Evolutionary conservation across 2,888 invertebrate genomes (phyloP), one percentile per base, ranked within the genome.

Genomic region (Drosophila infuscata): DNA sequence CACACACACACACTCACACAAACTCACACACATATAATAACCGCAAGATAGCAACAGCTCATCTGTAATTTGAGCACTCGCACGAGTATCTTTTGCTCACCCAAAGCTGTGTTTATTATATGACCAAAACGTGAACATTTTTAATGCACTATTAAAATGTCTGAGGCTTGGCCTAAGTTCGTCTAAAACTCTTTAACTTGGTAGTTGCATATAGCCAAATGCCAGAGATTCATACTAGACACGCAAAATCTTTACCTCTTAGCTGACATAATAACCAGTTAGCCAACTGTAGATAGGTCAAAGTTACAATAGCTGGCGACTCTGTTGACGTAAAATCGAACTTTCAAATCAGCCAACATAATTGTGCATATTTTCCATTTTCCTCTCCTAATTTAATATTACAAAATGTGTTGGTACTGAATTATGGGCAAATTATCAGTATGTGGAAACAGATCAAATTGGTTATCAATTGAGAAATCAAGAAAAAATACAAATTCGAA

Each of bases 261-360:
- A 63, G 49, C 65, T 52, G 72, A 79, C 78, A 79, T 76, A 79
- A 79, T 72, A 79, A 76, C 76, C 78, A 76, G 76, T 73, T 74
- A 29, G 30, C 59, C 49, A 49, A 29, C 58, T 49, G 25, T 51
- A 63, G 73, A 79, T 79, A 79, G 78, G 79, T 79, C 79, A 79
- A 76, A 79, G 79, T 72, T 72, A 66, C 35, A 59, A 30, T 49
- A 48, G 52, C 60, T 41, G 25, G 12, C 15, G 6, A 4, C 57
- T 35, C 35, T 35, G n/a, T 29, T 3, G 29, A 25, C 38, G 33
- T 56, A 36, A 41, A n/a, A 56, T 68, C 66, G 3, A 38, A 30
- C 49, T 25, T 48, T 53, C 48, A 67, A 56, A 35, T 56, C 38
- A 49, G 17, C 41, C 12, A 25, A 41, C 20, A 67, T 33, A 54